Base-by-base conservation (phyloP, 2,797 vertebrate genomes). In the Chloroceryle amazona region DNA sequence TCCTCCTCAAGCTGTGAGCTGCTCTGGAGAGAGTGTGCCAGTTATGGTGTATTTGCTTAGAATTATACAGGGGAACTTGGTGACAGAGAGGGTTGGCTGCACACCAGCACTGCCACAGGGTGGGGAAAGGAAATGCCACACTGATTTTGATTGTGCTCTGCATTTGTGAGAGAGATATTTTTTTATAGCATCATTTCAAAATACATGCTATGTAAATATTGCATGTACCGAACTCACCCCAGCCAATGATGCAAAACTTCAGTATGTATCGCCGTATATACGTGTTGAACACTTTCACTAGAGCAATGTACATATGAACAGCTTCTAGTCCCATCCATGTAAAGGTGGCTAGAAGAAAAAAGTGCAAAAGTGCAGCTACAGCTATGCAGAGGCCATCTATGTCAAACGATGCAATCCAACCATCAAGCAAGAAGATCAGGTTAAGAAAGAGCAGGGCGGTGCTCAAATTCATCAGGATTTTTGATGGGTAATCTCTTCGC, bases 251-350 rank as follows among this genome's bases (percentile, higher is more conserved):
- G 98, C 99, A 99, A 97, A 99, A 99, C 97, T 99, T 99, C 74
- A 99, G 98, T 96, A 99, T 99, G 86, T 99, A 99, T 90, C 99
- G 95, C 41, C 99, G 98, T 57, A 99, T 99, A 84, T 99, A 99
- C 1, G 99, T 99, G 97, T 99, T 99, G 96, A 99, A 99, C 31
- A 99, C 99, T 96, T 99, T 99, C 89, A 99, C 99, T 61, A 99
- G 97, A 12, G 99, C 99, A 54, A 99, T 99, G 97, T 99, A 99
- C 99, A 99, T 99, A 97, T 99, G 99, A 81, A 99, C 98, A 0
- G 99, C 99, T 98, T 99, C 99, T 22, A 99, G 96, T 10, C 99
- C 99, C 99, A 99, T 99, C 99, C 99, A 99, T 10, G 99, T 99
- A 97, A 99, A 99, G 37, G 99, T 98, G 10, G 99, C 99, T 39